A percentile compares a stretch with the other conserved stretches of the same genome.
Evolutionary conservation across 2,888 invertebrate genomes (phyloP).

Genomic region (Athripsodes cinereus): DNA sequence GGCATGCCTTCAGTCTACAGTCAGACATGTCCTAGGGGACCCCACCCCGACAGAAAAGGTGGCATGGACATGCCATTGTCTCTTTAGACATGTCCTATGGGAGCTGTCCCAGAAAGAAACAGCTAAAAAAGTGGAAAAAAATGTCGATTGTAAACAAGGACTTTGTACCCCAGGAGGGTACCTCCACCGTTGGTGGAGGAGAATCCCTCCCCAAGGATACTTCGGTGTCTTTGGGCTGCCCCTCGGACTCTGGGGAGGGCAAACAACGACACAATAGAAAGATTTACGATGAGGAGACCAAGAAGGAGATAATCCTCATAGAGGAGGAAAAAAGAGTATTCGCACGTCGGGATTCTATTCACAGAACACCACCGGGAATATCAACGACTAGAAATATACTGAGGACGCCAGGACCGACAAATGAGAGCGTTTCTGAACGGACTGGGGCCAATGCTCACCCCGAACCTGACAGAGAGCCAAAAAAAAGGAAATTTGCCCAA

Average conservation of each 20-base stretch:
- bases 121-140: not conserved
- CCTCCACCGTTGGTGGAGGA: not conserved
- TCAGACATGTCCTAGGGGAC: not conserved
- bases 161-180: constrained; percentile 1
- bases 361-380: too few species aligned
- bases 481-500: too few species aligned
- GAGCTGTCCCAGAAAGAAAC: not conserved
- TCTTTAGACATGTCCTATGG: not conserved
- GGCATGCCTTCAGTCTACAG: not conserved
- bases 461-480: too few species aligned
- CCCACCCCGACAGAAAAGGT: not conserved
- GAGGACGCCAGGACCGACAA: too few species aligned
- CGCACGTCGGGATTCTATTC: not conserved
- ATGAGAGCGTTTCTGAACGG: too few species aligned
- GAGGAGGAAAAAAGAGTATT: not conserved
- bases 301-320: too few species aligned
- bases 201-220: not conserved
- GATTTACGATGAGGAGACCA: not conserved
- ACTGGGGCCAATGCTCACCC: too few species aligned
- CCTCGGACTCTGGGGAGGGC: constrained; percentile 5
- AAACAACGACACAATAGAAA: not conserved
- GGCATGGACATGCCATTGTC: not conserved
- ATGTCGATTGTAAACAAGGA: not conserved
- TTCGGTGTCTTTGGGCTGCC: not conserved
- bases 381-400: too few species aligned